phyloP scores from a whole-genome alignment of 2,888 invertebrate species.

The Strigamia transsilvanica region DNA sequence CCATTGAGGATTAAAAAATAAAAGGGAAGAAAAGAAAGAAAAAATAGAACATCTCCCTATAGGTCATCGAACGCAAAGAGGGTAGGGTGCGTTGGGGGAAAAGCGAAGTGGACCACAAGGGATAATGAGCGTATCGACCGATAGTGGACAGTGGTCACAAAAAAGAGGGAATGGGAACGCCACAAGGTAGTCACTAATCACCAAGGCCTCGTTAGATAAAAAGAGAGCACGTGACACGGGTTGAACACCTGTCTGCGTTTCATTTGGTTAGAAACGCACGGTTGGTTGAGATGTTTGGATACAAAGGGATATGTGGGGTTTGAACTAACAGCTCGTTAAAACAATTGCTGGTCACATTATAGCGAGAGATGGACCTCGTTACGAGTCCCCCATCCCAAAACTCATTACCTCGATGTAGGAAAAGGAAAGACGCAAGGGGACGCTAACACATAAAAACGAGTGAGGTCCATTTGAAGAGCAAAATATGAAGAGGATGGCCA shows the following conservation, averaged over 20 bases:
- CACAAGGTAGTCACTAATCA: conserved; percentile 45
- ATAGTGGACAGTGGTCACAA: conserved; percentile 40
- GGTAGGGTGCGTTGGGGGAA: conserved; percentile 26
- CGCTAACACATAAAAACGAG: conserved; percentile 46
- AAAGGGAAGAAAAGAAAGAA: background rate
- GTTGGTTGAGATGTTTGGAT: background rate
- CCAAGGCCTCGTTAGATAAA: conserved; percentile 42
- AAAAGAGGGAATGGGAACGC: conserved; percentile 36
- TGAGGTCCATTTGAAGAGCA: conserved; percentile 48
- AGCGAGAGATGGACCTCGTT: conserved; percentile 46
- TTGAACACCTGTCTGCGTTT: conserved; percentile 32
- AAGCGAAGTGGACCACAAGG: conserved; percentile 45
- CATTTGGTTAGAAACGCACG: conserved; percentile 26
- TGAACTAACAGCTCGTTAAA: conserved; percentile 51
- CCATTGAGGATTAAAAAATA: conserved; percentile 35
- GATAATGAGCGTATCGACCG: conserved; percentile 48
- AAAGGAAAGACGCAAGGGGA: conserved; percentile 34
- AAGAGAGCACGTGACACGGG: conserved; percentile 32
- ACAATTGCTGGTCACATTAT: conserved; percentile 51
- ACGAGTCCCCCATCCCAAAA: conserved; percentile 41
- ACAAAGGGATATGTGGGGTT: conserved; percentile 13
- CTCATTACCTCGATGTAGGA: conserved; percentile 43
- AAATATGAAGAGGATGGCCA: conserved; percentile 46
- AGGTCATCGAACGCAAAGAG: conserved; percentile 46
- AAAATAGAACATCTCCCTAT: conserved; percentile 36